Percentiles rank a stretch among this genome's conserved stretches.
phyloP scores from a whole-genome alignment of 2,113 vertebrate genomes.

The Triplophysa dalaica region DNA sequence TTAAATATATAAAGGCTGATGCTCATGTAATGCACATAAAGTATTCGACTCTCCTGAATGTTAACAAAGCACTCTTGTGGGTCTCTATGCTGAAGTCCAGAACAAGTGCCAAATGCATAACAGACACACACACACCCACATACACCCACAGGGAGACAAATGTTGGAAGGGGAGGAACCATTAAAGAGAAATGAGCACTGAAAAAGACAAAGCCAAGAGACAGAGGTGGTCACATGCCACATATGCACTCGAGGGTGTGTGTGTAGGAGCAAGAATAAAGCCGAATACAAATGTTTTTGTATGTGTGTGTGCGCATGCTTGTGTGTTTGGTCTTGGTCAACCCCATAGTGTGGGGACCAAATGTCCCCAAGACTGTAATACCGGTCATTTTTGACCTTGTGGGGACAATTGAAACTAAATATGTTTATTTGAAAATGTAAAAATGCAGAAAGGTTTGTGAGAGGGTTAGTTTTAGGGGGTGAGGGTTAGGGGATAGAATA shows the following conservation, averaged over 20 bases:
- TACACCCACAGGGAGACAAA: slow-evolving; percentile 1
- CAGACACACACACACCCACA: slow-evolving; percentile 26
- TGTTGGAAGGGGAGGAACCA: background rate
- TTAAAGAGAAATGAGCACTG: background rate
- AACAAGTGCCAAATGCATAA: slow-evolving; percentile 31
- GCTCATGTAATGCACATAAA: background rate
- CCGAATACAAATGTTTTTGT: background rate
- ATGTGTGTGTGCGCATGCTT: background rate
- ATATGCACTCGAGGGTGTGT: background rate
- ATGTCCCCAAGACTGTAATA: too few relatives aligned
- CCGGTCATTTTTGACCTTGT: too few relatives aligned
- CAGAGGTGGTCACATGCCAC: slow-evolving; percentile 4
- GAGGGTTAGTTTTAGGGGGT: too few relatives aligned
- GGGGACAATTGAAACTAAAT: too few relatives aligned
- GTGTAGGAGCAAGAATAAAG: slow-evolving; percentile 1
- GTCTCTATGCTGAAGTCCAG: background rate
- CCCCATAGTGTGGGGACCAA: too few relatives aligned
- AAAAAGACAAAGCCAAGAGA: background rate
- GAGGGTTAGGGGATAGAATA: too few relatives aligned
- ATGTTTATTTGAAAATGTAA: too few relatives aligned
- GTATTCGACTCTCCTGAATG: slow-evolving; percentile 1
- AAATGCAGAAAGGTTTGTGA: too few relatives aligned
- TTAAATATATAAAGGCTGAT: background rate
- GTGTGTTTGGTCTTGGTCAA: too few relatives aligned
- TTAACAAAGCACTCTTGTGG: slow-evolving; percentile 31